These are phyloP conservation scores for Drosophila grimshawi DNA, from an alignment of 1,140 invertebrate species.

Conservation along the genomic window DNA sequence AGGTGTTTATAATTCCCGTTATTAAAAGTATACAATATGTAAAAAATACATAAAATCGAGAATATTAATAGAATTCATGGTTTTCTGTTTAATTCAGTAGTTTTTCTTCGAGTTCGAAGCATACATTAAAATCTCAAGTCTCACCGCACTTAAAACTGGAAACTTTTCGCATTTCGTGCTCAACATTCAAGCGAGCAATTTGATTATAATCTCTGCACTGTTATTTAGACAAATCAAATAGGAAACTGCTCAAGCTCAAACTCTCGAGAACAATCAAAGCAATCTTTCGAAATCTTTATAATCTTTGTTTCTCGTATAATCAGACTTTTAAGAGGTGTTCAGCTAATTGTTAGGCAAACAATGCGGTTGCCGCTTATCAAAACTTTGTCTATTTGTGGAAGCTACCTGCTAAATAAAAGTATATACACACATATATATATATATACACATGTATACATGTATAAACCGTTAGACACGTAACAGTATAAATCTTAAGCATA, in stretches of 20 bases:
- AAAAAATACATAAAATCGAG: too few relatives aligned
- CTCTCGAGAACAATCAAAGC: not conserved
- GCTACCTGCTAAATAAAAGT: constrained; percentile 11
- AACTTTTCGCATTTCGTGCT: too few relatives aligned
- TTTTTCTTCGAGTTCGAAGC: too few relatives aligned
- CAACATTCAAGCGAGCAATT: not conserved
- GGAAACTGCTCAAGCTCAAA: not conserved
- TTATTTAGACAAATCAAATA: not conserved
- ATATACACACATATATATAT: not conserved
- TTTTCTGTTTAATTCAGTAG: too few relatives aligned
- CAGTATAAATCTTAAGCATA: constrained; percentile 45
- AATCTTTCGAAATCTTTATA: constrained; percentile 7
- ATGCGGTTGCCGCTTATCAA: constrained; percentile 47
- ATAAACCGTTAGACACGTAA: constrained; percentile 15
- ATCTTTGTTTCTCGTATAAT: constrained; percentile 2
- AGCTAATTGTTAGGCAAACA: constrained; percentile 66
- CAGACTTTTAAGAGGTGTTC: not conserved
- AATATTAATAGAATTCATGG: too few relatives aligned
- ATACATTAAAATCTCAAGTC: too few relatives aligned
- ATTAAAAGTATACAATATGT: too few relatives aligned
- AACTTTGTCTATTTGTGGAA: constrained; percentile 23
- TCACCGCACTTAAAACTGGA: too few relatives aligned
- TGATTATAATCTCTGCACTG: not conserved
- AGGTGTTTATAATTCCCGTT: too few relatives aligned
- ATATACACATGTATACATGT: not conserved